Base-by-base conservation (phyloP, 2,113 vertebrate species). In the Atractosteus spatula region DNA sequence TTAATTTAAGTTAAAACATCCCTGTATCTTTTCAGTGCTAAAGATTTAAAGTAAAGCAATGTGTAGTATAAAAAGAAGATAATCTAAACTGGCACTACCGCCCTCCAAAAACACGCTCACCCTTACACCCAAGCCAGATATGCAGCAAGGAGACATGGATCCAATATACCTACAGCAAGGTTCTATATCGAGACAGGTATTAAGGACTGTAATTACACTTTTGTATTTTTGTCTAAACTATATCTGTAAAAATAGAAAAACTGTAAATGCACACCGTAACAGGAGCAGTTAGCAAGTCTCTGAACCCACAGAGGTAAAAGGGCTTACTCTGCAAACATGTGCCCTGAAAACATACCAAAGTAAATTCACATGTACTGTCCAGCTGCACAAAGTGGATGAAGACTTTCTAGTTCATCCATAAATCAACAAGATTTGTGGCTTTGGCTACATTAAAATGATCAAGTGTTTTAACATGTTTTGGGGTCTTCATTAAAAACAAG, bases 161-260 rank as follows among this genome's bases (percentile, higher is more conserved):
- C n/a, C n/a, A 11, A 14, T 4, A 59, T n/a, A n/a, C 3, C 12
- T n/a, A 59, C 57, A n/a, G 12, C 57, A 3, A 4, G 12, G 13
- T n/a, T 29, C 29, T 29, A 13, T 59, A 3, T 59, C 3, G 2
- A 4, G 12, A 59, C 12, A 11, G 12, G n/a, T n/a, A 5, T 5
- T 59, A 1, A 51, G 47, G 47, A 51, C 47, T n/a, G 57, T 13
- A 59, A 10, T 59, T 59, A 59, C 3, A 59, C 8, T n/a, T n/a
- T 2, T 59, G 57, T 13, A 59, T n/a, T 59, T 59, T 3, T 13
- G 10, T 5, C 57, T 59, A 13, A 70, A 13, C 72, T 69, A 59
- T 75, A 78, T 84, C 84, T 59, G 68, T 77, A 83, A 80, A 83
- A 83, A 88, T 84, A 84, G 66, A 69, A 57, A 42, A n/a, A 62